Conservation (phyloP, 92 coral and sea anemone genomes). For the Anthopleura xanthogrammica region DNA sequence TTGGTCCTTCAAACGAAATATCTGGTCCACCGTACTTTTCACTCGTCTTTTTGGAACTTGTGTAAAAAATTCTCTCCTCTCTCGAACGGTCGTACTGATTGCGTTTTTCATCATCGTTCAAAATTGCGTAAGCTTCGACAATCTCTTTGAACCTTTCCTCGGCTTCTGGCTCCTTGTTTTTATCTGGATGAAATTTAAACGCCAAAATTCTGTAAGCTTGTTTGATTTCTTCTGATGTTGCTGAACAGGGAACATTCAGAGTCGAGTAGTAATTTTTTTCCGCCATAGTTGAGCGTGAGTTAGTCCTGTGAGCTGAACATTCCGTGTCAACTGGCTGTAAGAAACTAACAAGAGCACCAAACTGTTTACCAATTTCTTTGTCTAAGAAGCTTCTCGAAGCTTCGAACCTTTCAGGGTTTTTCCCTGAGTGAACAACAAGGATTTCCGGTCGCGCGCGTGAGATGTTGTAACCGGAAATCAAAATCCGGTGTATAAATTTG, state of each 20-base stretch:
- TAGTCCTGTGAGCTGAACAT: not conserved
- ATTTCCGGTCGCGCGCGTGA: constrained; percentile 5
- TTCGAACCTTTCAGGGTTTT: constrained; percentile 24
- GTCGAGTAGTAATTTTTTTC: constrained; percentile 74
- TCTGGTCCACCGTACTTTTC: not conserved
- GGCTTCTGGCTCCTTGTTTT: constrained; percentile 70
- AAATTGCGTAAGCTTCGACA: constrained; percentile 85
- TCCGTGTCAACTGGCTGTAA: constrained; percentile 1
- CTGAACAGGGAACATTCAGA: constrained; percentile 61
- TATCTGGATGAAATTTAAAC: constrained; percentile 86
- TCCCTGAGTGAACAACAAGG: constrained; percentile 1
- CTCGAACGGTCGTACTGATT: constrained; percentile 70
- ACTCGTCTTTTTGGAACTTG: not conserved
- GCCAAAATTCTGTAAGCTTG: constrained; percentile 86
- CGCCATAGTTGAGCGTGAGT: constrained; percentile 26
- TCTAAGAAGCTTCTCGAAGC: constrained; percentile 12
- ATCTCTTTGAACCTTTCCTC: constrained; percentile 88
- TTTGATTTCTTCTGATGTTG: constrained; percentile 75
- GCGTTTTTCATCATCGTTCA: constrained; percentile 76
- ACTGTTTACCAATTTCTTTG: constrained; percentile 11
- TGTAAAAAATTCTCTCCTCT: constrained; percentile 50
- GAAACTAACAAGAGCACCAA: not conserved
- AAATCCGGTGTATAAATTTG: too few species aligned
- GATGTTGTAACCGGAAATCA: too few species aligned
- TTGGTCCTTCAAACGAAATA: not conserved